Evolutionary conservation across 2,888 invertebrate species (phyloP), one percentile per base, ranked within the genome.

Genomic region (Tupiocoris notatus): DNA sequence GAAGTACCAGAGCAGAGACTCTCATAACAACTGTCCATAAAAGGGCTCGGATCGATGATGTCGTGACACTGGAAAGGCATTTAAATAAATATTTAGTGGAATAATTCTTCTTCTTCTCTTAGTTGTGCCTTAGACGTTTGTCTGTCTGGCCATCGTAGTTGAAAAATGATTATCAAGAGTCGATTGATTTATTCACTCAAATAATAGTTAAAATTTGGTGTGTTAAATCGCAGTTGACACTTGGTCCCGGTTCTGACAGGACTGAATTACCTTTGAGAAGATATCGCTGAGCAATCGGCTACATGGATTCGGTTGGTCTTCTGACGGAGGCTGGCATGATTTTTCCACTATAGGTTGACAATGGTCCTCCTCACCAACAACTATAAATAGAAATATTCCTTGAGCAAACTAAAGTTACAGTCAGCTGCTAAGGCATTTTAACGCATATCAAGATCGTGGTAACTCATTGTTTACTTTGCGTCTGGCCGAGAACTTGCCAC

Each of bases 61-160:
- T 89, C 87, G 81, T 91, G 90, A 79, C 94, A 94, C 87, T 91
- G 84, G 0, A 79, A 79, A 39, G n/a, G n/a, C n/a, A n/a, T n/a
- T n/a, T n/a, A n/a, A n/a, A n/a, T n/a, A n/a, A n/a, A n/a, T n/a
- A n/a, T n/a, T n/a, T n/a, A n/a, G n/a, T n/a, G n/a, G n/a, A n/a
- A n/a, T n/a, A n/a, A n/a, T n/a, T n/a, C n/a, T n/a, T n/a, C n/a
- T n/a, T n/a, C n/a, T n/a, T n/a, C n/a, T n/a, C n/a, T n/a, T n/a
- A n/a, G n/a, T n/a, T n/a, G n/a, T n/a, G n/a, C n/a, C n/a, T n/a
- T n/a, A n/a, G n/a, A n/a, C n/a, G n/a, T n/a, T n/a, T n/a, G n/a
- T n/a, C n/a, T n/a, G n/a, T n/a, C n/a, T n/a, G n/a, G n/a, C n/a
- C n/a, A n/a, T n/a, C n/a, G n/a, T n/a, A n/a, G n/a, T n/a, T n/a